Evolutionary conservation across 2,797 vertebrate species (phyloP).

Genomic region (Microhierax caerulescens): DNA sequence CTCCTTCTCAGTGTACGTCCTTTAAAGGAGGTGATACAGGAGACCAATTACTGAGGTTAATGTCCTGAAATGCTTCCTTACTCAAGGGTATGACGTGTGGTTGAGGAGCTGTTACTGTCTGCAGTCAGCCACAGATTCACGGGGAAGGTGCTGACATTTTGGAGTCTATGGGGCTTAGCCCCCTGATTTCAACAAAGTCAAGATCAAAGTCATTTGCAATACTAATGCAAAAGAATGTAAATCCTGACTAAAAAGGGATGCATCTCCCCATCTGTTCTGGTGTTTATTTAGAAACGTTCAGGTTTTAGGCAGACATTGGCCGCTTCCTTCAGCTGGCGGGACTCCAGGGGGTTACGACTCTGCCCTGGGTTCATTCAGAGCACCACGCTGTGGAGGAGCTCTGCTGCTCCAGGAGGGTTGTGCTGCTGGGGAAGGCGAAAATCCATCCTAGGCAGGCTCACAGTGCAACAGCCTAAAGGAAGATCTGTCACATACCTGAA

Average conservation of each 20-base stretch:
- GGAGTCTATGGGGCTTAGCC: neutral
- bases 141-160: neutral
- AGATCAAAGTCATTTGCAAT: neutral
- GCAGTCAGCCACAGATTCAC: neutral
- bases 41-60: neutral
- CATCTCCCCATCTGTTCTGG: neutral
- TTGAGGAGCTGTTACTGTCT: neutral
- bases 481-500: neutral
- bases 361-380: neutral
- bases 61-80: neutral
- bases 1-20: neutral
- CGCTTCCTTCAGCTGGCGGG: neutral
- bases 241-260: neutral
- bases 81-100: neutral
- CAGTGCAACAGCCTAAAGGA: neutral
- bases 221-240: neutral
- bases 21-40: neutral
- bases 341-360: neutral
- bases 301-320: neutral
- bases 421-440: neutral
- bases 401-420: neutral
- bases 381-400: rapidly evolving
- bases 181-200: neutral
- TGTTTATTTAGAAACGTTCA: neutral
- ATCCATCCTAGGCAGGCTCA: neutral